Evolutionary conservation across 2,888 invertebrate species (phyloP), one percentile per base, ranked within the genome.

Genomic region (Pammene aurita): DNA sequence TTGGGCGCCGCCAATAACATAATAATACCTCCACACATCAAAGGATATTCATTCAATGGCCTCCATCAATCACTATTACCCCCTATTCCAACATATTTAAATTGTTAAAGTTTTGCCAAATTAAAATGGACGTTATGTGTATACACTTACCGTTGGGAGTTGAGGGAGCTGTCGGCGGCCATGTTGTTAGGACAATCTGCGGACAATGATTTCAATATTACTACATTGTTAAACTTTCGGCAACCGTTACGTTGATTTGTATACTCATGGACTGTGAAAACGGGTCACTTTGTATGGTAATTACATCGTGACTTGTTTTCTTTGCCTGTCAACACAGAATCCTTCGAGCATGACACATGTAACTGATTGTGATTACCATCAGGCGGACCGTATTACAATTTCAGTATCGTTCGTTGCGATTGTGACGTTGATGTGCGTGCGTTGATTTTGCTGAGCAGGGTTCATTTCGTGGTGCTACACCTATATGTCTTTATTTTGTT

Each of bases 131-230:
- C 18, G 18, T 52, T 62, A 41, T 18, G 7, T 1, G 0, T 35
- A 10, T 10, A 9, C 1, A 41, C 85, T 83, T 82, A 89, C 91
- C 91, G 81, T 82, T 91, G 90, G 72, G 91, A 89, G 79, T 90
- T 90, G 74, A 90, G 84, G 34, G 87, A 86, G 81, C 82, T 88
- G 81, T 91, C 90, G 16, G 88, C 83, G 78, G 85, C 87, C 89
- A 89, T 89, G 73, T 73, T 79, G 78, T 71, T 72, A 60, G 72
- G 67, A 74, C 67, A 71, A 78, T 75, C 89, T 89, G 90, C 6
- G 74, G 74, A 83, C 78, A 79, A 85, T 70, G 26, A 71, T 72
- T 56, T 55, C 48, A 46, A 55, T 64, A 69, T 71, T 38, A 67
- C 7, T 46, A 66, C 56, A 41, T 61, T 61, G 61, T 61, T 52